A percentile compares a stretch with the other conserved stretches of the same genome.
Evolutionary conservation across 1,140 invertebrate species (phyloP).

Genomic region (Sesamia nonagrioides): DNA sequence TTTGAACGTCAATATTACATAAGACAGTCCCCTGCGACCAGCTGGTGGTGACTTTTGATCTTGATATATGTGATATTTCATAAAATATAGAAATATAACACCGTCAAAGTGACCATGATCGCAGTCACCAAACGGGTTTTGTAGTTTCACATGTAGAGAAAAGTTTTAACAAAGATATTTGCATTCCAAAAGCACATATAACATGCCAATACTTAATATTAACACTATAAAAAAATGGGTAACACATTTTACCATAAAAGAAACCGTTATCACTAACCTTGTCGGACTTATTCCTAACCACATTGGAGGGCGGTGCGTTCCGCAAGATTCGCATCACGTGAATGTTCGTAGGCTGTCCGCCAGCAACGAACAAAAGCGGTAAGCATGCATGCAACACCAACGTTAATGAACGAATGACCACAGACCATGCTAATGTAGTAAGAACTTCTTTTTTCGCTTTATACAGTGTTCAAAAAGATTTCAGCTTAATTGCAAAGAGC

Average conservation of each 20-base stretch:
- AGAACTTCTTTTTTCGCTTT: constrained; percentile 14
- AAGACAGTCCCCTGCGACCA: too few species aligned
- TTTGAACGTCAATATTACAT: too few species aligned
- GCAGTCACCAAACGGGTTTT: not conserved
- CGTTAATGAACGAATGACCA: constrained; percentile 38
- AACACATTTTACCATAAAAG: not conserved
- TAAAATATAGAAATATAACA: too few species aligned
- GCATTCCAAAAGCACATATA: too few species aligned
- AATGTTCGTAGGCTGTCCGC: constrained; percentile 91
- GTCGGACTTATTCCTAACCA: constrained; percentile 94
- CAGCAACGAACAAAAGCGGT: constrained; percentile 61
- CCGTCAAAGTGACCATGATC: not conserved
- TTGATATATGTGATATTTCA: too few species aligned
- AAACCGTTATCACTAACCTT: constrained; percentile 90
- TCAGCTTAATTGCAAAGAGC: not conserved
- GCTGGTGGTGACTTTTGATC: too few species aligned
- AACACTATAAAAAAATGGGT: too few species aligned
- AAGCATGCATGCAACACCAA: constrained; percentile 78
- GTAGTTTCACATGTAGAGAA: too few species aligned
- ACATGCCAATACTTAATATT: too few species aligned
- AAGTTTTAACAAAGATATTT: too few species aligned
- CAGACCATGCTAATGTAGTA: not conserved
- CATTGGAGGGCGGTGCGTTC: constrained; percentile 94
- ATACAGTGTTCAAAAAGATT: not conserved
- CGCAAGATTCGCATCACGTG: constrained; percentile 92